Evolutionary conservation across 2,888 invertebrate genomes (phyloP).

Genomic region (Cyclophora punctaria): DNA sequence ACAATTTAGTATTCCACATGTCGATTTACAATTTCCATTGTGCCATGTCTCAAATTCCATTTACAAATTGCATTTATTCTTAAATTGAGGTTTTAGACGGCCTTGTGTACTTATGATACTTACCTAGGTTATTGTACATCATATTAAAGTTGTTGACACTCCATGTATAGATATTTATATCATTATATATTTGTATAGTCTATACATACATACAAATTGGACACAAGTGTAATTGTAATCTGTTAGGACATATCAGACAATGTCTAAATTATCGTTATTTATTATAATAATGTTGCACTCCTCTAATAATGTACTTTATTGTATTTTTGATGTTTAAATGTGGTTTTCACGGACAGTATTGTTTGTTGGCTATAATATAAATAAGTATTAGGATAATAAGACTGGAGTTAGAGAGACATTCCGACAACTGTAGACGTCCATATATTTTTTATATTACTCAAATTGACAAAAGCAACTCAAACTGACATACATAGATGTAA

Average conservation of each 20-base stretch:
- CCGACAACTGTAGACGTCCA: slow-evolving; percentile 26
- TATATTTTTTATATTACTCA: slow-evolving; percentile 33
- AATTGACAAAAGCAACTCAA: slow-evolving; percentile 7
- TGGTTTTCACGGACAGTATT: slow-evolving; percentile 21
- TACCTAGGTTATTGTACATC: too few species aligned
- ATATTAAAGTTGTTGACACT: too few species aligned
- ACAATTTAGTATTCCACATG: too few species aligned
- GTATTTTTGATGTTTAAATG: slow-evolving; percentile 39
- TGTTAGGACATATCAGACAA: slow-evolving; percentile 28
- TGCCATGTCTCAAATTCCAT: too few species aligned
- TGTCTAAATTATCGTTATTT: slow-evolving; percentile 20
- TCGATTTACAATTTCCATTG: too few species aligned
- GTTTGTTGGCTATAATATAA: slow-evolving; percentile 22
- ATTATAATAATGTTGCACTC: slow-evolving; percentile 25
- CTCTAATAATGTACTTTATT: slow-evolving; percentile 28
- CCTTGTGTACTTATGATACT: too few species aligned
- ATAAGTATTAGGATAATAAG: slow-evolving; percentile 24
- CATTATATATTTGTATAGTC: too few species aligned
- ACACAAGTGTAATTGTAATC: slow-evolving; percentile 7
- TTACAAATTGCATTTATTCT: too few species aligned
- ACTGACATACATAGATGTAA: slow-evolving; percentile 21
- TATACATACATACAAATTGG: too few species aligned
- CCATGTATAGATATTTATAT: too few species aligned
- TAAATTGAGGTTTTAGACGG: too few species aligned
- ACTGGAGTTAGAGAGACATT: slow-evolving; percentile 34